Evolutionary conservation across 2,113 vertebrate species (phyloP), one percentile per base, ranked within the genome.

Genomic region (Cinclus mexicanus): DNA sequence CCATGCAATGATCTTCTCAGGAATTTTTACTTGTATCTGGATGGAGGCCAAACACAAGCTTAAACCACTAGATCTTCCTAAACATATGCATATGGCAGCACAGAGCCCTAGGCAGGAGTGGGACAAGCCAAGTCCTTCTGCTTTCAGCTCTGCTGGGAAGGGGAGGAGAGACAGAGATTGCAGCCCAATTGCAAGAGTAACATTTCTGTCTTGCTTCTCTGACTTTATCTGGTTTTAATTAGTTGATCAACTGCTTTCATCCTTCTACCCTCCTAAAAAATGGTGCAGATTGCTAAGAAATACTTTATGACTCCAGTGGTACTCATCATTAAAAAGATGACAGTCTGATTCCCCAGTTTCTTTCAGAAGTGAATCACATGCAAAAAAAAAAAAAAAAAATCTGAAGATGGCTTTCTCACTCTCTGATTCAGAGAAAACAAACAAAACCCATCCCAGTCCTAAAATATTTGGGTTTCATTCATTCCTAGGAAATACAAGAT

Each of bases 41-140:
- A 91, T 71, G 50, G 61, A 89, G 37, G 83, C 93, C 92, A 97
- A 94, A 83, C 5, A 84, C 47, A 93, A 95, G 92, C 90, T 94
- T 49, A 89, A 92, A 87, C 61, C 89, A 89, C 76, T 4, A 65
- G 63, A 67, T 90, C 87, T 86, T 79, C 81, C 81, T 86, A 88
- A 89, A 86, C 60, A 61, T 5, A 14, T 9, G 29, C 82, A 80
- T 29, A 75, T 74, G 88, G 93, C 96, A 94, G 37, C 81, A 79
- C 42, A 81, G 63, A 95, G 87, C 95, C 94, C 93, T 71, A 90
- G 92, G 94, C 96, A 89, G 83, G 47, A 93, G 63, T n/a, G 68
- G 82, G 47, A 86, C 35, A 64, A 86, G 86, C 77, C 93, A 93
- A 90, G 57, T 55, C 49, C 53, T 86, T 86, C 83, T 59, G 28